Evolutionary conservation across 2,113 vertebrate genomes (phyloP).

Genomic region (Corydoras maculifer): DNA sequence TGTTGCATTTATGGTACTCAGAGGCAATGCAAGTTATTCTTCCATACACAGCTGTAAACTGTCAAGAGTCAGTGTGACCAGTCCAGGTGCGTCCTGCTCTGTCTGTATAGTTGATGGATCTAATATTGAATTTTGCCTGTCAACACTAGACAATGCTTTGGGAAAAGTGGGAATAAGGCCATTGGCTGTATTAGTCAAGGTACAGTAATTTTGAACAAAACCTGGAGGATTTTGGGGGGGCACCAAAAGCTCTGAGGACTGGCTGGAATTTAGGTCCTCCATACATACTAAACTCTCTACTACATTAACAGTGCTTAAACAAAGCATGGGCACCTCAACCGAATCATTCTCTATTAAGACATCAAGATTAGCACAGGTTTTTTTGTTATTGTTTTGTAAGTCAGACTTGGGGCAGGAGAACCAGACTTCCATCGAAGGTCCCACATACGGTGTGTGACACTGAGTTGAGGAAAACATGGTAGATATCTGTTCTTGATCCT

Average conservation of each 20-base stretch:
- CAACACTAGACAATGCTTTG: not conserved
- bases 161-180: slow-evolving; percentile 26
- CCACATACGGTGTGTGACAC: slow-evolving; percentile 23
- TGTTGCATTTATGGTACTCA: no score
- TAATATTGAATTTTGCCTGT: not conserved
- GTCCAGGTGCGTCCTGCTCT: not conserved
- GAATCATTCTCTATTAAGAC: slow-evolving; percentile 1
- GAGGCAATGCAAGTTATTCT: not conserved
- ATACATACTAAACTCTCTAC: slow-evolving; percentile 2
- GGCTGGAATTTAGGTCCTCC: slow-evolving; percentile 15
- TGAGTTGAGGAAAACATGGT: not conserved
- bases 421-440: slow-evolving; percentile 27
- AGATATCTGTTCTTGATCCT: not conserved
- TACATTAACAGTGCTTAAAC: not conserved
- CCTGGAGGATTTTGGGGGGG: not conserved
- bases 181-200: slow-evolving; percentile 15
- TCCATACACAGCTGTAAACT: slow-evolving; percentile 19
- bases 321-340: not conserved
- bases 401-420: not conserved
- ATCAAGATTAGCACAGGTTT: slow-evolving; percentile 2
- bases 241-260: not conserved
- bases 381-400: not conserved
- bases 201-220: slow-evolving; percentile 34
- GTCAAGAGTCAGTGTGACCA: slow-evolving; percentile 18
- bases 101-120: not conserved